phyloP scores from a whole-genome alignment of 2,888 invertebrate genomes.

The Aplocera efformata region DNA sequence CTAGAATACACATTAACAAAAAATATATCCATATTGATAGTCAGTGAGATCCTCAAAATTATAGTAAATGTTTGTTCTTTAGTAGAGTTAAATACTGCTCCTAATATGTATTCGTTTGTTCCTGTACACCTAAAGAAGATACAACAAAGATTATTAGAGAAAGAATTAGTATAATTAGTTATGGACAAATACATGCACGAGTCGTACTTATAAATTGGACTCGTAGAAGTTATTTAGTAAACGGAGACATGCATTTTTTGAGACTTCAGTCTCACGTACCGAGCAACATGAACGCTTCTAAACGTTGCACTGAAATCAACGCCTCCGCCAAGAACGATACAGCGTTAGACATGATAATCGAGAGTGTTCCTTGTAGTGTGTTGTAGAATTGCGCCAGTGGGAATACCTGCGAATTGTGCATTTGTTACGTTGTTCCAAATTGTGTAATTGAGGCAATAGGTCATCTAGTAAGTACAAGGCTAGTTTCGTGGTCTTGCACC shows the following conservation, averaged over 20 bases:
- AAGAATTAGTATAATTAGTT: conserved; percentile 6
- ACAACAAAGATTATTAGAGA: no score
- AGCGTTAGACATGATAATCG: conserved; percentile 82
- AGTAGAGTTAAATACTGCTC: no score
- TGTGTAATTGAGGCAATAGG: neutral
- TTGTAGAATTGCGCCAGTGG: conserved; percentile 83
- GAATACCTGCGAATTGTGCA: conserved; percentile 73
- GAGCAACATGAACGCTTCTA: conserved; percentile 81
- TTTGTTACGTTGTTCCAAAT: conserved; percentile 18
- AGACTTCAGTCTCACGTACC: conserved; percentile 55
- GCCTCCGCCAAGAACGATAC: conserved; percentile 82
- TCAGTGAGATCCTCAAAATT: no score
- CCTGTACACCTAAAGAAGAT: no score
- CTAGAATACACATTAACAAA: no score
- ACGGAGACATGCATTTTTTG: conserved; percentile 15
- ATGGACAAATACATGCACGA: conserved; percentile 30
- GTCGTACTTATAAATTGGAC: conserved; percentile 45
- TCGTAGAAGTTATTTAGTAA: conserved; percentile 34
- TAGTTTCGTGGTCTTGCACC: neutral
- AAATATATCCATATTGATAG: no score
- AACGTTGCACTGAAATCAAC: conserved; percentile 80
- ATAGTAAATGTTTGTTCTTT: no score
- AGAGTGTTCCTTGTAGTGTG: conserved; percentile 81
- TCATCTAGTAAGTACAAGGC: no score
- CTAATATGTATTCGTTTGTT: no score